Percentiles rank a stretch among this genome's conserved stretches.
Conservation (phyloP, 2,113 vertebrate species). For the Chloebia gouldiae region DNA sequence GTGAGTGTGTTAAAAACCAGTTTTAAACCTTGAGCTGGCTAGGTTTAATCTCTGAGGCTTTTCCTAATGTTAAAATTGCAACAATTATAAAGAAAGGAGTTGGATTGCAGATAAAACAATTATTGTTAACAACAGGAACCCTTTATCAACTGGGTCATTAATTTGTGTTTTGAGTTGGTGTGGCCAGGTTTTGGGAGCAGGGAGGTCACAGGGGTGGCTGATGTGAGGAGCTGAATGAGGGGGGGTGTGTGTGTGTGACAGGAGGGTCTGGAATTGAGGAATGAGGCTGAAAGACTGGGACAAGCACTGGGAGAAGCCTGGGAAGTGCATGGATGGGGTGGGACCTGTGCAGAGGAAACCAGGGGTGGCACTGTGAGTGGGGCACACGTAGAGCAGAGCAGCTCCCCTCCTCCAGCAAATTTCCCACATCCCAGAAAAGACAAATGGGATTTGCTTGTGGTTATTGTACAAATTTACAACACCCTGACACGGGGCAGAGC, state of each 20-base stretch:
- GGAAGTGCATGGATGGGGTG: rapidly evolving
- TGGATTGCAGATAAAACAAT: neutral
- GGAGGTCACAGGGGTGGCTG: neutral
- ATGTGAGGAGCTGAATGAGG: neutral
- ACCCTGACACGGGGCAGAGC: constrained; percentile 29
- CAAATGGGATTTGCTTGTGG: neutral
- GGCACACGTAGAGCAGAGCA: neutral
- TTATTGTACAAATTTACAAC: neutral
- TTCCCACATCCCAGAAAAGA: neutral
- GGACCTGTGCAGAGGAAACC: neutral
- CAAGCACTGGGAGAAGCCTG: rapidly evolving
- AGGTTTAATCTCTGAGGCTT: neutral
- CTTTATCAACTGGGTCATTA: neutral
- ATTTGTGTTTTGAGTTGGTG: too few species aligned
- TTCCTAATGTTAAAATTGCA: neutral
- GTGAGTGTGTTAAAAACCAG: neutral
- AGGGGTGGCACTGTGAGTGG: rapidly evolving
- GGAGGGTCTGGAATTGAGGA: neutral
- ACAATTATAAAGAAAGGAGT: neutral
- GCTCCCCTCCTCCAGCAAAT: neutral
- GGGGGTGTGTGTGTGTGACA: neutral
- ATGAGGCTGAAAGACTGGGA: neutral
- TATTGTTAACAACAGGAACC: neutral
- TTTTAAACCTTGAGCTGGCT: neutral
- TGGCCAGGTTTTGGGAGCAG: neutral